Evolutionary conservation across 2,888 invertebrate species (phyloP).

Genomic region (Acholoe squamosa): DNA sequence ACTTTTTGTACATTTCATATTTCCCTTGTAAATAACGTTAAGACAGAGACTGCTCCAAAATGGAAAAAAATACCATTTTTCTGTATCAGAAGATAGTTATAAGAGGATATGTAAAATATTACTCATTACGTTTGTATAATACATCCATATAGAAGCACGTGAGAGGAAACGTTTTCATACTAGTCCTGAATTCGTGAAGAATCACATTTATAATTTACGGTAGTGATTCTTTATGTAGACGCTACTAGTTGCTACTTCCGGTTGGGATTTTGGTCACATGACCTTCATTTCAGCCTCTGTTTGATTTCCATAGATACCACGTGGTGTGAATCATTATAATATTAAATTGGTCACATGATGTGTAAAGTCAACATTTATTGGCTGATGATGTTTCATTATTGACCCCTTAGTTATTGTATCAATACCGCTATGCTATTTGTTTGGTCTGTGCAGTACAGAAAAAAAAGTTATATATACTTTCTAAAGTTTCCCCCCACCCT

Average conservation of each 20-base stretch:
- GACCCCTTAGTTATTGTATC: background rate
- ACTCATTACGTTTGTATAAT: too few species aligned
- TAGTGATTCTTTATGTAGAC: background rate
- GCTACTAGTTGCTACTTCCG: slow-evolving; percentile 24
- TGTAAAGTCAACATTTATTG: background rate
- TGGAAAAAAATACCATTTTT: too few species aligned
- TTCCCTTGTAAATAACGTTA: too few species aligned
- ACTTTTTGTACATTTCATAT: too few species aligned
- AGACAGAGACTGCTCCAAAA: too few species aligned
- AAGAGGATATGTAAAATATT: too few species aligned
- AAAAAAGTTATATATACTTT: background rate
- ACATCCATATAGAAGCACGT: background rate
- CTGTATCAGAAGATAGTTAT: too few species aligned
- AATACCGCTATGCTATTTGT: slow-evolving; percentile 35
- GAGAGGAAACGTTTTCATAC: background rate
- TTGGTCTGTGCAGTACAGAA: background rate
- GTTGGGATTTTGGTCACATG: background rate
- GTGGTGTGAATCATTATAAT: background rate
- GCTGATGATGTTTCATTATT: background rate
- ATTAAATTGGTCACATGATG: background rate
- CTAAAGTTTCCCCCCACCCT: background rate
- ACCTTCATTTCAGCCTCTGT: background rate
- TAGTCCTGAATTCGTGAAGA: background rate
- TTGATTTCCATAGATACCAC: background rate
- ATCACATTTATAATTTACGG: background rate